phyloP scores from a whole-genome alignment of 2,888 invertebrate species.

The Euplexia lucipara region DNA sequence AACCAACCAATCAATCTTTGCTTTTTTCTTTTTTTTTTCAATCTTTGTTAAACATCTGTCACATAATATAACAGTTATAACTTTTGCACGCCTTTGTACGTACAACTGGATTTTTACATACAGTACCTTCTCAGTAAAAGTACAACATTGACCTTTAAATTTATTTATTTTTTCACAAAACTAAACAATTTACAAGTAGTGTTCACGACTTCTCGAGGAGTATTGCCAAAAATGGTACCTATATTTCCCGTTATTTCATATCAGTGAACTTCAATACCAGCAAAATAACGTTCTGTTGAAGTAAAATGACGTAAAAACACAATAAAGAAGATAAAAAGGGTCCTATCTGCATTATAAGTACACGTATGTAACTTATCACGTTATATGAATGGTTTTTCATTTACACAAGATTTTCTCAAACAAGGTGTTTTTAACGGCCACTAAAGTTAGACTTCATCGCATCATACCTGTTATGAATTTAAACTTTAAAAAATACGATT shows the following conservation, averaged over 20 bases:
- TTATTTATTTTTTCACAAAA: too few relatives aligned
- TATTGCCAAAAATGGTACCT: not conserved
- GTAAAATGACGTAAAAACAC: conserved; percentile 4
- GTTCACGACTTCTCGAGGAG: too few relatives aligned
- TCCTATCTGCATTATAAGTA: not conserved
- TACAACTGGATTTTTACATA: too few relatives aligned
- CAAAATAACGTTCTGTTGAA: conserved; percentile 3
- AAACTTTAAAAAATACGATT: not conserved
- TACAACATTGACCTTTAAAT: too few relatives aligned
- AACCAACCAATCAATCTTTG: too few relatives aligned
- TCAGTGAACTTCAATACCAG: conserved; percentile 17
- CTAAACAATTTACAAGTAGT: too few relatives aligned
- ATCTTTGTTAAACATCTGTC: too few relatives aligned
- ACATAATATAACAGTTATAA: too few relatives aligned
- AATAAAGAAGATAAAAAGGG: conserved; percentile 34
- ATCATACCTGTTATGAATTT: too few relatives aligned
- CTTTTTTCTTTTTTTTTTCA: too few relatives aligned
- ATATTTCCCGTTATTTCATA: conserved; percentile 7
- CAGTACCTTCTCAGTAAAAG: too few relatives aligned
- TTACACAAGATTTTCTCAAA: conserved; percentile 12
- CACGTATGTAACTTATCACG: not conserved
- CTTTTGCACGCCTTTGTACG: too few relatives aligned
- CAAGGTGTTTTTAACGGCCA: conserved; percentile 1
- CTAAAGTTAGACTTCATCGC: not conserved
- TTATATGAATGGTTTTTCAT: not conserved